Evolutionary conservation across 2,797 vertebrate species (phyloP).

Genomic region (Potorous gilbertii): DNA sequence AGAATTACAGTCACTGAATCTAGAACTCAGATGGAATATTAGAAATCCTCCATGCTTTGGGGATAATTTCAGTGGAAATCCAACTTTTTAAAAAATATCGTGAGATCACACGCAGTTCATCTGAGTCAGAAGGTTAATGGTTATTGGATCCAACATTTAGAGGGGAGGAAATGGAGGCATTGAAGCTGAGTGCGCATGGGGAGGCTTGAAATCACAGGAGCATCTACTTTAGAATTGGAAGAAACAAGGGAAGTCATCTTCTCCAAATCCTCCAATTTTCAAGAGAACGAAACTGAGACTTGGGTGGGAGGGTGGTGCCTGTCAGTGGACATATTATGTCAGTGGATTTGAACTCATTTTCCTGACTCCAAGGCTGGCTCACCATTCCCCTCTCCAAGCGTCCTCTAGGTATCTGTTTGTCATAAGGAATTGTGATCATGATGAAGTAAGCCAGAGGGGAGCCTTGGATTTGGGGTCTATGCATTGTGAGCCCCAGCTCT

Average conservation of each 20-base stretch:
- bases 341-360: not conserved
- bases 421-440: not conserved
- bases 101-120: not conserved
- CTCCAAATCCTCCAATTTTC: not conserved
- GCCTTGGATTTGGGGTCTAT: not conserved
- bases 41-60: not conserved
- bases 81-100: not conserved
- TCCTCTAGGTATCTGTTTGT: not conserved
- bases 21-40: slow-evolving; percentile 9
- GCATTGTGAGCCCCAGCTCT: not conserved
- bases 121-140: not conserved
- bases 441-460: not conserved
- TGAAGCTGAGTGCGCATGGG: not conserved
- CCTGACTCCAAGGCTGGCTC: not conserved
- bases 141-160: not conserved
- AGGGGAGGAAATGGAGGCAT: not conserved
- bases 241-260: not conserved
- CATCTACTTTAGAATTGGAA: not conserved
- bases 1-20: not conserved
- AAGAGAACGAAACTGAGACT: not conserved
- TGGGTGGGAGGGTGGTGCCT: slow-evolving; percentile 12
- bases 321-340: not conserved
- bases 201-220: not conserved
- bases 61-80: not conserved
- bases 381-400: too few relatives aligned